Percentiles rank a stretch among this genome's conserved stretches.
These are phyloP conservation scores for Drosophila lutescens DNA, from an alignment of 2,888 invertebrate species.

Conservation along the genomic window DNA sequence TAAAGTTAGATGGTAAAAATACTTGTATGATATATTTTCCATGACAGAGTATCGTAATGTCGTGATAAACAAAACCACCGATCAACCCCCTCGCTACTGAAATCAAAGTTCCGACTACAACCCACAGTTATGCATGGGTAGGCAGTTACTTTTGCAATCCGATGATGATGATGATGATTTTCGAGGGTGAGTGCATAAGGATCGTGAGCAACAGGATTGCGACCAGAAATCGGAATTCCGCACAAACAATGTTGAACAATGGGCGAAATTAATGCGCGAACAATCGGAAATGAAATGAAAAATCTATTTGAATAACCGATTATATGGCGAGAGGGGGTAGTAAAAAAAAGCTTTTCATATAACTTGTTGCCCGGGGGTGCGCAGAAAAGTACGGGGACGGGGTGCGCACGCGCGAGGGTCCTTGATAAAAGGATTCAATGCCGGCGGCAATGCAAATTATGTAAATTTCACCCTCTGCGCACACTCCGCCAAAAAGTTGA, in stretches of 20 bases:
- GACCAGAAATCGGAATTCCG: conserved; percentile 1
- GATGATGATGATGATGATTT: neutral
- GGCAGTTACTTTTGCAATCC: conserved; percentile 13
- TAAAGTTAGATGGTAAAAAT: neutral
- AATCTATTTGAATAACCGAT: conserved; percentile 76
- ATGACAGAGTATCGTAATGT: conserved; percentile 6
- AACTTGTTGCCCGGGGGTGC: conserved; percentile 57
- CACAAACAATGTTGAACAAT: conserved; percentile 31
- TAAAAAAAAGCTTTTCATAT: conserved; percentile 38
- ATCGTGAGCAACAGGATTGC: conserved; percentile 24
- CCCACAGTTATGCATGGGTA: neutral
- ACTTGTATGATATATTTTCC: neutral
- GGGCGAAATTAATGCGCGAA: conserved; percentile 57
- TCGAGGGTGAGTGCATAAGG: conserved; percentile 29
- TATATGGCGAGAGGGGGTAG: conserved; percentile 27
- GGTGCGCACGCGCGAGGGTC: conserved; percentile 63
- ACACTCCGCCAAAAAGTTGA: conserved; percentile 22
- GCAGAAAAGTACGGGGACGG: conserved; percentile 1
- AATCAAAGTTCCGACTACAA: conserved; percentile 1
- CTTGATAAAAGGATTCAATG: conserved; percentile 60
- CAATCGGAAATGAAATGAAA: conserved; percentile 63
- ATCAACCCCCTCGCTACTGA: neutral
- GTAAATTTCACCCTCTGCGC: conserved; percentile 48
- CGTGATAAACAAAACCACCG: neutral
- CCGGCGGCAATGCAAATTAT: conserved; percentile 59